phyloP scores from a whole-genome alignment of 2,113 vertebrate genomes.

The Hippoglossus stenolepis region DNA sequence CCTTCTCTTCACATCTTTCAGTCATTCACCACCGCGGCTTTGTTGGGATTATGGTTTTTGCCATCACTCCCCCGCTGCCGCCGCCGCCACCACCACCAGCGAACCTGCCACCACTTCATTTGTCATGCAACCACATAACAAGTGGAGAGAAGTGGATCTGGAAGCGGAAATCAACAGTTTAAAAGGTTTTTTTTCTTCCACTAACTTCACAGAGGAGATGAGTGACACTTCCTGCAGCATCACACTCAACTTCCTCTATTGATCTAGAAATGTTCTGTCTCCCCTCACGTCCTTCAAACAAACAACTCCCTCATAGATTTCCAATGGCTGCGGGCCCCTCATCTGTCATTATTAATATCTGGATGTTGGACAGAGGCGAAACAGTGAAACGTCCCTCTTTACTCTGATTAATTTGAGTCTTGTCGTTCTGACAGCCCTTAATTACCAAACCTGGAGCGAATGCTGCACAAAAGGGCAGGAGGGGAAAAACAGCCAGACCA shows the following conservation, averaged over 20 bases:
- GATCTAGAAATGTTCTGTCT: background rate
- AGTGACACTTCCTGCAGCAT: background rate
- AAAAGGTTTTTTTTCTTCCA: background rate
- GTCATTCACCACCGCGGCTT: slow-evolving; percentile 57
- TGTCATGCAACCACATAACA: slow-evolving; percentile 38
- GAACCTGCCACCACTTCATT: slow-evolving; percentile 35
- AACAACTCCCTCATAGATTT: slow-evolving; percentile 19
- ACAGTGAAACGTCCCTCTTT: slow-evolving; percentile 24
- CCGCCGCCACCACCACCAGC: background rate
- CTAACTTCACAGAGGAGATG: background rate
- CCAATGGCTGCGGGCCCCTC: slow-evolving; percentile 10
- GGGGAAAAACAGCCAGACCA: background rate
- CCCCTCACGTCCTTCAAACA: slow-evolving; percentile 18
- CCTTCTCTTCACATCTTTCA: slow-evolving; percentile 63
- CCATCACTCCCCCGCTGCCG: slow-evolving; percentile 5
- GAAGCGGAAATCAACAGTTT: slow-evolving; percentile 16
- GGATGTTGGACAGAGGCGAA: slow-evolving; percentile 35
- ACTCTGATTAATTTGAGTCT: slow-evolving; percentile 30
- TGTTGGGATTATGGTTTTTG: slow-evolving; percentile 64
- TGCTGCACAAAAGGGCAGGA: slow-evolving; percentile 22
- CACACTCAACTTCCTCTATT: background rate
- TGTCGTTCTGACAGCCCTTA: slow-evolving; percentile 40
- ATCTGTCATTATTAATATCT: slow-evolving; percentile 34
- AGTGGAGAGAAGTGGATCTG: slow-evolving; percentile 21
- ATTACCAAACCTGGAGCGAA: slow-evolving; percentile 48